These are phyloP conservation scores for Sycobia sp. DNA, from an alignment of 1,140 invertebrate species.

Conservation along the genomic window DNA sequence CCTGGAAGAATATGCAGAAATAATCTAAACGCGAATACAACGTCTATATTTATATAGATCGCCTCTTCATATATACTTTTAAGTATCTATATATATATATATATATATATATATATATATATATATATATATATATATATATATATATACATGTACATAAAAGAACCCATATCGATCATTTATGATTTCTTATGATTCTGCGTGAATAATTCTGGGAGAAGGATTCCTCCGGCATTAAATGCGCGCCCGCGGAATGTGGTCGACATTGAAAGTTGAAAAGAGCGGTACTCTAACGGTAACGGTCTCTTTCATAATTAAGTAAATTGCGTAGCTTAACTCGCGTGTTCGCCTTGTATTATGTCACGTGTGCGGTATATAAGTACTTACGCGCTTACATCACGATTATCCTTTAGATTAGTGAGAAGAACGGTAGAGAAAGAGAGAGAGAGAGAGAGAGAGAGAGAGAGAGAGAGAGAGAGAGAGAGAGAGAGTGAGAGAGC, in stretches of 20 bases:
- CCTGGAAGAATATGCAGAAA: too few species aligned
- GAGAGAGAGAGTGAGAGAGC: too few species aligned
- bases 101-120: too few species aligned
- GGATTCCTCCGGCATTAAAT: not conserved
- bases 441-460: not conserved
- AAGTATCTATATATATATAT: too few species aligned
- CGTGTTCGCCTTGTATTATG: constrained; percentile 36
- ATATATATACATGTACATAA: too few species aligned
- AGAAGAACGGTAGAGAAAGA: constrained; percentile 1
- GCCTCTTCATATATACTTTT: too few species aligned
- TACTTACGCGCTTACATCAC: constrained; percentile 30
- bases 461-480: too few species aligned
- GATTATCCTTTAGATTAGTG: constrained; percentile 16
- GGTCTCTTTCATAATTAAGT: constrained; percentile 47
- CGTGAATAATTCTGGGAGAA: not conserved
- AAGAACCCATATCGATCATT: too few species aligned
- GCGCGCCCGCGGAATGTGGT: constrained; percentile 22
- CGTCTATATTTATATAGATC: too few species aligned
- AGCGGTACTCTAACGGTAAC: constrained; percentile 47
- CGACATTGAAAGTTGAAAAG: constrained; percentile 41
- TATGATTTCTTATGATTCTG: not conserved
- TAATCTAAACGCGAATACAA: too few species aligned
- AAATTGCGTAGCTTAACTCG: constrained; percentile 37
- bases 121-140: too few species aligned
- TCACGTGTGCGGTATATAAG: constrained; percentile 39